A percentile compares a stretch with the other conserved stretches of the same genome.
Conservation (phyloP, 2,113 vertebrate species). For the Aldabrachelys gigantea region DNA sequence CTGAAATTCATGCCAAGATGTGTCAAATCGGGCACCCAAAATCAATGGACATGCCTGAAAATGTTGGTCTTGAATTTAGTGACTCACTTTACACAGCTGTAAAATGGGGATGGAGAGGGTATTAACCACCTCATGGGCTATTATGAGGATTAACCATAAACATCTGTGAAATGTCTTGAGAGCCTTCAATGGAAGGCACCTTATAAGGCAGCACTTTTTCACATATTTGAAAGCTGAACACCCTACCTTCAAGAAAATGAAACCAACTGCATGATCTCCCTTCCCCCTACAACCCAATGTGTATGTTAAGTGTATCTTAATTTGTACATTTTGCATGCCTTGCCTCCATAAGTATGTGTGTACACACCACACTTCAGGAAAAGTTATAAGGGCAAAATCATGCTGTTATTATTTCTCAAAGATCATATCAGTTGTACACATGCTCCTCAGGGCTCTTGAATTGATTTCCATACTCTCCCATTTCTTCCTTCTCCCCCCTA, state of each 20-base stretch:
- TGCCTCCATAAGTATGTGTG: fast-evolving
- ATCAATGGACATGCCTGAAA: not conserved
- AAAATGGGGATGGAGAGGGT: not conserved
- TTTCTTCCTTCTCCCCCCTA: not conserved
- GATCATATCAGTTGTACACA: not conserved
- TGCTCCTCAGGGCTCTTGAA: not conserved
- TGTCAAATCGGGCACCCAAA: not conserved
- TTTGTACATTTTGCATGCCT: fast-evolving
- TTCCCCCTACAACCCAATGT: not conserved
- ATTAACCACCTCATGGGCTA: fast-evolving
- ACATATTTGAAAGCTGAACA: not conserved
- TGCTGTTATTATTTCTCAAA: not conserved
- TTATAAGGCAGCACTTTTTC: not conserved
- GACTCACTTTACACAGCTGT: slow-evolving; percentile 21
- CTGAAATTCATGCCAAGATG: not conserved
- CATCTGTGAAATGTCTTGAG: not conserved
- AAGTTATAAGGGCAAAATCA: not conserved
- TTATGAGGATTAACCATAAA: fast-evolving
- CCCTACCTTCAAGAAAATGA: not conserved
- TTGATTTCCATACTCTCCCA: not conserved
- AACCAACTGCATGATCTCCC: fast-evolving
- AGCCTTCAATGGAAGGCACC: not conserved
- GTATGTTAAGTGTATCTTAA: not conserved
- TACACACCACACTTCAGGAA: not conserved
- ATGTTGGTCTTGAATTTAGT: not conserved